phyloP scores from a whole-genome alignment of 2,888 invertebrate genomes.

The Odontothrips loti region DNA sequence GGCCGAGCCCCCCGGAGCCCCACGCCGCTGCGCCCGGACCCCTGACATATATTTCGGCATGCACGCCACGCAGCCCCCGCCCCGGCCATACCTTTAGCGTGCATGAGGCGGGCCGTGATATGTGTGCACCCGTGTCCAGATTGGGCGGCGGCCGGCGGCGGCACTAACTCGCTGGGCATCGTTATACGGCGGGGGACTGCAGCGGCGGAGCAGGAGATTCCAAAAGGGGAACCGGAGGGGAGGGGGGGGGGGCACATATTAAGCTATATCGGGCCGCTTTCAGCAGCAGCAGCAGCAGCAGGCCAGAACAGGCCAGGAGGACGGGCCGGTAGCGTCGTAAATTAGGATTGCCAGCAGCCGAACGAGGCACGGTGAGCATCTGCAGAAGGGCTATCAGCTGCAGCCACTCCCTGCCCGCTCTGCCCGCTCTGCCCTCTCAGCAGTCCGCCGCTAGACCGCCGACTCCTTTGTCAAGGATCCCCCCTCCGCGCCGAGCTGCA shows the following conservation, averaged over 20 bases:
- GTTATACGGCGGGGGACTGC: background rate
- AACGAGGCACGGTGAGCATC: background rate
- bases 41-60: too few species aligned
- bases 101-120: too few species aligned
- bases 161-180: too few species aligned
- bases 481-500: background rate
- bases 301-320: background rate
- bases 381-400: background rate
- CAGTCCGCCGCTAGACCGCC: background rate
- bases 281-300: background rate
- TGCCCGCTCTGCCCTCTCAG: background rate
- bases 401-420: background rate
- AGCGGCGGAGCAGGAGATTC: background rate
- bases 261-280: background rate
- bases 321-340: background rate
- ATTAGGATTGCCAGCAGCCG: conserved; percentile 2
- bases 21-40: too few species aligned
- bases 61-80: too few species aligned
- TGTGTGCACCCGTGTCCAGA: too few species aligned
- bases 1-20: too few species aligned
- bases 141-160: too few species aligned
- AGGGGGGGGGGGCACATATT: background rate
- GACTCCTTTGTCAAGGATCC: background rate
- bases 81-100: too few species aligned
- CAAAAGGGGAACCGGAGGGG: background rate